A percentile compares a stretch with the other conserved stretches of the same genome.
These are phyloP conservation scores for Eupithecia exiguata DNA, from an alignment of 2,888 invertebrate species.

Conservation along the genomic window DNA sequence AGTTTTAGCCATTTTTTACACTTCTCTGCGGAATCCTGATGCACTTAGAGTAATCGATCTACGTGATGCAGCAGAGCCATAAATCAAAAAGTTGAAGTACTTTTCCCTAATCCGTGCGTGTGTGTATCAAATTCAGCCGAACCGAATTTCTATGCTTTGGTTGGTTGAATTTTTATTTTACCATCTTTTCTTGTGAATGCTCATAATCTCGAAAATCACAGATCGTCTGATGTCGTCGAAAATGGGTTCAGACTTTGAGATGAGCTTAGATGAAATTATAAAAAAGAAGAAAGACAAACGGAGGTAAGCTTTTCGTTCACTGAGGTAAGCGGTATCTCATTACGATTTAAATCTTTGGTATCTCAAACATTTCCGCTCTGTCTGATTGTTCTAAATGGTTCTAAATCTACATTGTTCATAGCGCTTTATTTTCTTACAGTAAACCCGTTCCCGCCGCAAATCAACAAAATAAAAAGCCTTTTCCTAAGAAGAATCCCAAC, in stretches of 20 bases:
- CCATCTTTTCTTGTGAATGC: neutral
- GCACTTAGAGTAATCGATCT: no score
- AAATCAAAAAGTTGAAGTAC: no score
- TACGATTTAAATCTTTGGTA: no score
- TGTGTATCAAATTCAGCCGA: no score
- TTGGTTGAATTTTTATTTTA: neutral
- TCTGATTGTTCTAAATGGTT: neutral
- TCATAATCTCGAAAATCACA: neutral
- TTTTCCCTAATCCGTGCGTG: no score
- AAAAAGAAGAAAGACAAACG: slow-evolving; percentile 66
- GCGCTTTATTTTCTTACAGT: slow-evolving; percentile 30
- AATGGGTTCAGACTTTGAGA: slow-evolving; percentile 72
- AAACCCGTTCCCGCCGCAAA: slow-evolving; percentile 47
- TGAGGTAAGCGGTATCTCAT: slow-evolving; percentile 48
- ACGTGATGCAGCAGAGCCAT: no score
- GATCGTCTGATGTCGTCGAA: neutral
- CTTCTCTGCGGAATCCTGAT: no score
- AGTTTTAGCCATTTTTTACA: no score
- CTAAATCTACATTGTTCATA: neutral
- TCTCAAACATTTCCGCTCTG: neutral
- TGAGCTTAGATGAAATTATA: slow-evolving; percentile 81
- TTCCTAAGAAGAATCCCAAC: slow-evolving; percentile 31
- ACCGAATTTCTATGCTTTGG: no score
- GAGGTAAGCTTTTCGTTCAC: slow-evolving; percentile 62
- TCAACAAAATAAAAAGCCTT: slow-evolving; percentile 45